Evolutionary conservation across 2,888 invertebrate genomes (phyloP), one percentile per base, ranked within the genome.

Genomic region (Athalia rosae): DNA sequence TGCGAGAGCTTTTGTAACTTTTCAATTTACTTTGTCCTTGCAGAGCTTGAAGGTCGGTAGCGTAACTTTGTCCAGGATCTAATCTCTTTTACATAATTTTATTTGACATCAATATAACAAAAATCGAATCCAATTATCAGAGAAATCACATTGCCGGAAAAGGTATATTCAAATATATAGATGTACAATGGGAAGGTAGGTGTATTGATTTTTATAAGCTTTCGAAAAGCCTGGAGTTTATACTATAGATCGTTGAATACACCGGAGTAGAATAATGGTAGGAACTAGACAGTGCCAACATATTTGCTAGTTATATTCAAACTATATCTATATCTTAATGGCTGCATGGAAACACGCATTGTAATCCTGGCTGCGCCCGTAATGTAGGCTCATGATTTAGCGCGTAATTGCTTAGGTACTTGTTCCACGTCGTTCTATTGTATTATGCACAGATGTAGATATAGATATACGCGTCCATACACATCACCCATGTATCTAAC

Each of bases 321-420:
- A 15, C 58, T 15, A 9, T 9, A 13, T 53, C 11, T 11, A 53
- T 43, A 28, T 50, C 28, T 50, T 11, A 28, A 67, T 9, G 67
- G 8, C 71, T 58, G 71, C 43, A 71, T 56, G 43, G 41, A 71
- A 58, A 61, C 43, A 41, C 47, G 74, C 61, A 74, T 74, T 62
- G 74, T 74, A 62, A 48, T 61, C 48, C 50, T 13, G 47, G 47
- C 48, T 48, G 28, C 56, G 59, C 58, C 47, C 48, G 61, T 48
- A 56, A 61, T 62, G 50, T 62, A 50, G 61, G 74, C 74, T 4
- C 15, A 41, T 74, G 74, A 74, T 74, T 74, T 74, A 62, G 61
- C 74, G 62, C 61, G 61, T 74, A 74, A 74, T 74, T 74, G 74
- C 61, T 61, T 50, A n/a, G 50, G 61, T 61, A 74, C 61, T 74